phyloP scores from a whole-genome alignment of 2,113 vertebrate species.

The Diglossa brunneiventris region DNA sequence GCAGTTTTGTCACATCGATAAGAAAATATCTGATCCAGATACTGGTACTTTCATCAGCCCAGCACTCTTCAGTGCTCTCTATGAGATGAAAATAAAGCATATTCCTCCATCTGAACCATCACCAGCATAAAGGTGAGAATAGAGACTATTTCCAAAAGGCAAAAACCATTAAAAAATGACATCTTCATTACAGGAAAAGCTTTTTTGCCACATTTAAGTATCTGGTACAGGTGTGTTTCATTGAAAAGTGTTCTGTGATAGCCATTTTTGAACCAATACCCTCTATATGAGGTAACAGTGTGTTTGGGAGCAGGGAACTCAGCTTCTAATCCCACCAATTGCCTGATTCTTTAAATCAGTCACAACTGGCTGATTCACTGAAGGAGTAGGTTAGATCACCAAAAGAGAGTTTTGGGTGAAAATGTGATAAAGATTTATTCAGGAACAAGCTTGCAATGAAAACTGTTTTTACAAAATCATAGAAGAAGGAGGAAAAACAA shows the following conservation, averaged over 20 bases:
- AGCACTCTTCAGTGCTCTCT: background rate
- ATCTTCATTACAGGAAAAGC: background rate
- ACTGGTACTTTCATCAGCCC: background rate
- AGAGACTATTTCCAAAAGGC: background rate
- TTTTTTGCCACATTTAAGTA: background rate
- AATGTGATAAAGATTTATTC: background rate
- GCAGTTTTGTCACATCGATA: slow-evolving; percentile 20
- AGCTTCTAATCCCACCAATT: background rate
- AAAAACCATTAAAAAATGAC: background rate
- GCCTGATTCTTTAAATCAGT: background rate
- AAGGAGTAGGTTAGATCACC: background rate
- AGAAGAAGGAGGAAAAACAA: background rate
- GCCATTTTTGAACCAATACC: background rate
- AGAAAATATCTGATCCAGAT: background rate
- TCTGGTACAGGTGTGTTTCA: background rate
- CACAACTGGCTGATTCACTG: background rate
- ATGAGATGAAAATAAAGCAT: background rate
- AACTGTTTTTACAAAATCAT: background rate
- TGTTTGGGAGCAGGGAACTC: background rate
- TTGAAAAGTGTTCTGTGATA: background rate
- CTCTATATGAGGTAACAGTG: background rate
- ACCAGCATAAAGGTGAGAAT: background rate
- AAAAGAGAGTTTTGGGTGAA: background rate
- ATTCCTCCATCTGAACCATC: background rate
- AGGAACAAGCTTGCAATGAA: background rate